Evolutionary conservation across 2,888 invertebrate species (phyloP), one percentile per base, ranked within the genome.

Genomic region (Apodemia zela): DNA sequence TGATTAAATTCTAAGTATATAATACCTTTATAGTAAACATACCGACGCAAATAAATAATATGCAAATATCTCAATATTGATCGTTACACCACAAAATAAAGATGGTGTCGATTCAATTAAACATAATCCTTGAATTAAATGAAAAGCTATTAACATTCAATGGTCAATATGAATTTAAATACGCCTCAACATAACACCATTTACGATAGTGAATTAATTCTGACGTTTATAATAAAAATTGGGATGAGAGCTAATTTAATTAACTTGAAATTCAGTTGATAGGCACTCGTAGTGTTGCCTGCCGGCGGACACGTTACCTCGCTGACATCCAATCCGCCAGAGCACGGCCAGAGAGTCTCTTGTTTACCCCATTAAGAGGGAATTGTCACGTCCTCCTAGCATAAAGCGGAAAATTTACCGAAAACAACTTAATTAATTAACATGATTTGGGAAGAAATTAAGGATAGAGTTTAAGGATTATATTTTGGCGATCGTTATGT

Each of bases 261-360:
- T 83, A 80, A 75, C 82, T 80, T 81, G 78, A 76, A 76, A 77
- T 68, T 77, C 74, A 73, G 69, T 70, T 57, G 69, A 83, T 80
- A 74, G 79, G 70, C 78, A 80, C 70, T 72, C 73, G 72, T 74
- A 67, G 67, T 66, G 72, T 69, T 72, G 73, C 72, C 72, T n/a
- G 69, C 71, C 73, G 74, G 71, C 67, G 70, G 67, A 64, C 65
- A 71, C 74, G 21, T 7, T 21, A 71, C 75, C 73, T 75, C 71
- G 69, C 73, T 82, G 87, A 84, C 86, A 85, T 82, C 81, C 85
- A 87, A 89, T 89, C 85, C 75, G 21, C 21, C 21, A 21, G 21
- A 21, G 21, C 21, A 21, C 2, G 67, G 77, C 77, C 71, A 74
- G 89, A 88, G 72, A 77, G 79, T 75, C 87, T 87, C 75, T 67